phyloP scores from a whole-genome alignment of 2,113 vertebrate species.

The Agapornis roseicollis region DNA sequence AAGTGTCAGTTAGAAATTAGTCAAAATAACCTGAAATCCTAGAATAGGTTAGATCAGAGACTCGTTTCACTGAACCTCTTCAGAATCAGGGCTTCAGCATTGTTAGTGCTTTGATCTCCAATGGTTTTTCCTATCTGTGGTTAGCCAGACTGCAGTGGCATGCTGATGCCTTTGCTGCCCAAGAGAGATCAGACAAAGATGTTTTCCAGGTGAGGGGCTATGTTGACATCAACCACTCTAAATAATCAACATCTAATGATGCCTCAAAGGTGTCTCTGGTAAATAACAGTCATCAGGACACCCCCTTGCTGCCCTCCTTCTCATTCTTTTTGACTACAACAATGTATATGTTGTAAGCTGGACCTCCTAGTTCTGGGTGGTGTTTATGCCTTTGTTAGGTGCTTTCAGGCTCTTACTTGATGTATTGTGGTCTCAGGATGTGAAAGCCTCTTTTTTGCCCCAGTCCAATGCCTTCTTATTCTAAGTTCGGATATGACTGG shows the following conservation, averaged over 20 bases:
- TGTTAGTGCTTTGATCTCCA: background rate
- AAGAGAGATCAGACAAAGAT: background rate
- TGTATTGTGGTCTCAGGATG: background rate
- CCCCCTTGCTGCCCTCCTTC: background rate
- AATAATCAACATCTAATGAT: background rate
- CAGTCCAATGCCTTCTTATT: background rate
- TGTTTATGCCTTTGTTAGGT: background rate
- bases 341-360: background rate
- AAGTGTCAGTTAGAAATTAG: slow-evolving; percentile 1
- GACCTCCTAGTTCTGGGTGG: background rate
- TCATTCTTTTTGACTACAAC: background rate
- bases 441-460: background rate
- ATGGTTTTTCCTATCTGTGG: background rate
- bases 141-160: background rate
- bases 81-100: background rate
- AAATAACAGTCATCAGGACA: background rate
- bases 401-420: background rate
- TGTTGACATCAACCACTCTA: background rate
- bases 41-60: background rate
- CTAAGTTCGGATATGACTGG: background rate
- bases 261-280: background rate
- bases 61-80: background rate
- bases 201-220: background rate
- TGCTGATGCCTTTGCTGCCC: background rate
- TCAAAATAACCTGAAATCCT: slow-evolving; percentile 28